Conservation (phyloP, 2,113 vertebrate species). For the Marmota monax region DNA sequence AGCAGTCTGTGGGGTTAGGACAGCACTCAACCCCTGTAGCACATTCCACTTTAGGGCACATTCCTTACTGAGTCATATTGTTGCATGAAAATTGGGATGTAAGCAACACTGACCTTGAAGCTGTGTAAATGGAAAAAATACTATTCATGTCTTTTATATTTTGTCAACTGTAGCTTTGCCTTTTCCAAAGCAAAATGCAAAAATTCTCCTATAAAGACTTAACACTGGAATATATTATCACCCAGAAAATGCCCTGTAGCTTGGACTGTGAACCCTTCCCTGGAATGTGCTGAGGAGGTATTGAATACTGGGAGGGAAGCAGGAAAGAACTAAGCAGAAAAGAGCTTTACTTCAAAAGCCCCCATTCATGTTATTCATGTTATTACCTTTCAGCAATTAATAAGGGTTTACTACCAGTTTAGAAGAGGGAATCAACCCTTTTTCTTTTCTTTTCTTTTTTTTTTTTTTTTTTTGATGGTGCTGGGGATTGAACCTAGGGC, state of each 20-base stretch:
- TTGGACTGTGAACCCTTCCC: not conserved
- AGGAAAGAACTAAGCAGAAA: not conserved
- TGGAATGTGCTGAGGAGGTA: not conserved
- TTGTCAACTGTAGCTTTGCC: not conserved
- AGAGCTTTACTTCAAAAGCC: conserved; percentile 15
- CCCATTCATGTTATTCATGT: not conserved
- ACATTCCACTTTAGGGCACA: not conserved
- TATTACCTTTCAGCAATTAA: conserved; percentile 5
- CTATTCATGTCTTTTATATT: not conserved
- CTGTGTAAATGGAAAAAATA: not conserved
- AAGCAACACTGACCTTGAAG: not conserved
- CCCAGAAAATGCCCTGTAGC: not conserved
- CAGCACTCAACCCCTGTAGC: not conserved
- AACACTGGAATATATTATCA: not conserved
- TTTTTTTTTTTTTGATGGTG: too few relatives aligned
- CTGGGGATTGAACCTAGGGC: too few relatives aligned
- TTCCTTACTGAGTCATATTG: not conserved
- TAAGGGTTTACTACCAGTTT: conserved; percentile 30
- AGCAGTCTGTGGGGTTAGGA: not conserved
- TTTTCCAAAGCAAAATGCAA: conserved; percentile 21
- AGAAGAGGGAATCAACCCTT: not conserved
- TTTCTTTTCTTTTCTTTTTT: not conserved
- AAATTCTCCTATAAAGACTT: not conserved
- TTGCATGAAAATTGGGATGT: not conserved
- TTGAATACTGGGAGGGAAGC: not conserved